Evolutionary conservation across 2,888 invertebrate genomes (phyloP).

Genomic region (Brachypalpus laphriformis): DNA sequence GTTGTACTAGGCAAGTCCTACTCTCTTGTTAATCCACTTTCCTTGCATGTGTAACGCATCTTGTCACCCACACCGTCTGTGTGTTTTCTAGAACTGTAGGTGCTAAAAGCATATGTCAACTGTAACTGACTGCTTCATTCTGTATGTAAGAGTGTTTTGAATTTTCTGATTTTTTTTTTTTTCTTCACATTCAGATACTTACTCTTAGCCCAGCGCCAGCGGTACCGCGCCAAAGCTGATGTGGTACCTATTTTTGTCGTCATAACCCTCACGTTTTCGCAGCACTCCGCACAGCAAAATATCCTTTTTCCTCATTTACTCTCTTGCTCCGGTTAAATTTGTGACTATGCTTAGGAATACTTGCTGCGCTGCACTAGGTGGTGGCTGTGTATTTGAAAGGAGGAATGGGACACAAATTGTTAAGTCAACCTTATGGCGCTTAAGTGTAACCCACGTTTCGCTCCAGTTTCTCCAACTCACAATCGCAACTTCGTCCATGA

Average conservation of each 20-base stretch:
- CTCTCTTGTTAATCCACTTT: neutral
- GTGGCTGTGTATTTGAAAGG: neutral
- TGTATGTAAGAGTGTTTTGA: constrained; percentile 42
- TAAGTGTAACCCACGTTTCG: constrained; percentile 73
- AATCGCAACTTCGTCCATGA: constrained; percentile 71
- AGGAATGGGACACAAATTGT: constrained; percentile 51
- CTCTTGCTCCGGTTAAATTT: constrained; percentile 21
- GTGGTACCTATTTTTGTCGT: constrained; percentile 23
- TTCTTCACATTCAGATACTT: neutral
- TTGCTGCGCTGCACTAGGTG: neutral
- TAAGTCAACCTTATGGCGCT: constrained; percentile 70
- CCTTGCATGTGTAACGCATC: neutral
- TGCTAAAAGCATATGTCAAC: constrained; percentile 57
- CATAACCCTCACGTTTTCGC: constrained; percentile 56
- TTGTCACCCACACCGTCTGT: constrained; percentile 25
- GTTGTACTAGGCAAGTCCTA: too few relatives aligned
- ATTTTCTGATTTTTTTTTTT: constrained; percentile 11
- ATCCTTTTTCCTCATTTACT: constrained; percentile 35
- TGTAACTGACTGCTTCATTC: constrained; percentile 50
- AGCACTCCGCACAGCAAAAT: constrained; percentile 1
- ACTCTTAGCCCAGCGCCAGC: neutral
- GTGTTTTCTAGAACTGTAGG: constrained; percentile 22
- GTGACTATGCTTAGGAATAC: constrained; percentile 36
- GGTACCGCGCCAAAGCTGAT: neutral
- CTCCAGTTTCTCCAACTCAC: constrained; percentile 63